A percentile compares a stretch with the other conserved stretches of the same genome.
Evolutionary conservation across 2,113 vertebrate genomes (phyloP).

Genomic region (Heterotilapia buettikoferi): DNA sequence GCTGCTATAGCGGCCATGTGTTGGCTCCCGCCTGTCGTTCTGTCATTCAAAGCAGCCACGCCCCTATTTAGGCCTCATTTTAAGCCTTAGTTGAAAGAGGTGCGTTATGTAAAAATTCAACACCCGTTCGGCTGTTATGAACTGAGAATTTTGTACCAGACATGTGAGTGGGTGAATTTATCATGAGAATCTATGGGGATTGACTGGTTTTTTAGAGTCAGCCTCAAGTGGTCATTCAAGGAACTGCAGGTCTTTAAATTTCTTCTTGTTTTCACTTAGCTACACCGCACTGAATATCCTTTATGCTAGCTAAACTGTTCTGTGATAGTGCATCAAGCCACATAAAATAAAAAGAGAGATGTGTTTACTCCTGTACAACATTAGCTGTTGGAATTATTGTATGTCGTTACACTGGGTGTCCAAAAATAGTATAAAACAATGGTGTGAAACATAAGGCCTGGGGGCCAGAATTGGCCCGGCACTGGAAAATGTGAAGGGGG

Average conservation of each 20-base stretch:
- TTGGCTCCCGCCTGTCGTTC: not conserved
- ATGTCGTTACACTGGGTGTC: not conserved
- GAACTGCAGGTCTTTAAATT: not conserved
- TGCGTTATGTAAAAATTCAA: not conserved
- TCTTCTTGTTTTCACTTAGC: not conserved
- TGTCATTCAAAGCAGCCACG: not conserved
- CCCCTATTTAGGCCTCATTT: rapidly evolving
- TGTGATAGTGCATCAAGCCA: no score
- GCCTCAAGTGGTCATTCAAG: not conserved
- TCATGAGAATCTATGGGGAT: not conserved
- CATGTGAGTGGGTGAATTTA: not conserved
- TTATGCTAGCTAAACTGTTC: not conserved
- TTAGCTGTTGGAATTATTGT: not conserved
- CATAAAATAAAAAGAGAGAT: not conserved
- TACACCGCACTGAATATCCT: not conserved
- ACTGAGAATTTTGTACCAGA: not conserved
- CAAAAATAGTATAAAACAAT: rapidly evolving
- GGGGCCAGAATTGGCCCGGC: rapidly evolving
- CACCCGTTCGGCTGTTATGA: rapidly evolving
- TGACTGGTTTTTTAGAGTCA: not conserved
- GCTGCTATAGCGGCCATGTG: not conserved
- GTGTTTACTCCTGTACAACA: not conserved
- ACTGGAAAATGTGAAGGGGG: not conserved
- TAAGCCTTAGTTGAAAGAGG: not conserved
- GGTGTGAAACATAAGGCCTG: not conserved